These are phyloP conservation scores for Pyrocephalus nanus DNA, from an alignment of 2,797 vertebrate genomes.

Conservation along the genomic window DNA sequence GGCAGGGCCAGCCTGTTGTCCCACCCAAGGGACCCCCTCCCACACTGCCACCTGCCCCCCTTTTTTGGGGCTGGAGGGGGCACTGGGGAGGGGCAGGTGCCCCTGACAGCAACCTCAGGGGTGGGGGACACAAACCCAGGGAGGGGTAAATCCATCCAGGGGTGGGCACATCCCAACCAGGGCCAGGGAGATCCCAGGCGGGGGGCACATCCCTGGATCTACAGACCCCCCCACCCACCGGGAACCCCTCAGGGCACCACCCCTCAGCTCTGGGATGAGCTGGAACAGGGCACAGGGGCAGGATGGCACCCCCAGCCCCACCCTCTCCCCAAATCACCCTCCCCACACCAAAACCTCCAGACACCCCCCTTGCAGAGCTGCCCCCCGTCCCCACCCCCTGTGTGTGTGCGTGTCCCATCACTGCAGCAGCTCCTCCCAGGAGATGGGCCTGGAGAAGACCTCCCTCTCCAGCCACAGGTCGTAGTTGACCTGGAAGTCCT, in stretches of 20 bases:
- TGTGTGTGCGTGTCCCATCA: conserved; percentile 21
- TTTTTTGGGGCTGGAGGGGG: not conserved
- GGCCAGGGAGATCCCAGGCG: no score
- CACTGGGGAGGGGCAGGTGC: not conserved
- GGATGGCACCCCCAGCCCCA: not conserved
- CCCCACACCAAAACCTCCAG: no score
- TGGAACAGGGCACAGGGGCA: not conserved
- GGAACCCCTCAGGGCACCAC: not conserved
- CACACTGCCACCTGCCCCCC: not conserved
- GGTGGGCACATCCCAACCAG: no score
- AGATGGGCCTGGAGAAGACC: conserved; percentile 87
- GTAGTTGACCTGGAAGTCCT: conserved; percentile 89
- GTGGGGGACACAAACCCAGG: not conserved
- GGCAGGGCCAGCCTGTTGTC: not conserved
- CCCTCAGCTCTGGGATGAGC: not conserved
- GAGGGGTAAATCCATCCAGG: no score
- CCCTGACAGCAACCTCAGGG: not conserved
- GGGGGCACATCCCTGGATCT: not conserved
- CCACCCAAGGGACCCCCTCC: not conserved
- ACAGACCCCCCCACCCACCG: not conserved
- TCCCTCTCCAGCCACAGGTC: conserved; percentile 89
- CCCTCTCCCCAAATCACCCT: not conserved
- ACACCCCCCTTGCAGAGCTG: not conserved
- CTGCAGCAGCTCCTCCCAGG: conserved; percentile 87
- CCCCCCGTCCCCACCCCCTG: not conserved